Conservation (phyloP, 2,113 vertebrate species). For the Gnathonemus echidnorhynchus region DNA sequence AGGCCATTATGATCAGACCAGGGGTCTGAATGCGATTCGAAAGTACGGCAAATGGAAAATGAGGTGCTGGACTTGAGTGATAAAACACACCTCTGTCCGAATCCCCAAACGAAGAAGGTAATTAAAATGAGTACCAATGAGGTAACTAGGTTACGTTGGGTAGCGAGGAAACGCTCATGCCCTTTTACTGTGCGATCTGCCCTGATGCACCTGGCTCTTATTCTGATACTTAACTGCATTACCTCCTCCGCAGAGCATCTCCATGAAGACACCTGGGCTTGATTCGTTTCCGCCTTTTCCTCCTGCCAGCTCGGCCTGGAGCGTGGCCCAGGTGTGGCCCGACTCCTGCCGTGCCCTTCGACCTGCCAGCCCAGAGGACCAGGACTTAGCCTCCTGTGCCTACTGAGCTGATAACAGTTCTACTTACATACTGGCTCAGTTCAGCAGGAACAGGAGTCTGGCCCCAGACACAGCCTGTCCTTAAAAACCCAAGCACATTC, state of each 20-base stretch:
- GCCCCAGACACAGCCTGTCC: slow-evolving; percentile 60
- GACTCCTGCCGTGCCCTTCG: background rate
- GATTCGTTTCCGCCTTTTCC: background rate
- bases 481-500: background rate
- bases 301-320: background rate
- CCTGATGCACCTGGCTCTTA: background rate
- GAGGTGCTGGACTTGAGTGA: background rate
- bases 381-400: slow-evolving; percentile 90
- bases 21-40: slow-evolving; percentile 64
- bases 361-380: background rate
- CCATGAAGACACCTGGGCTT: background rate
- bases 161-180: background rate
- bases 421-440: slow-evolving; percentile 98
- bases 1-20: slow-evolving; percentile 63
- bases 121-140: background rate
- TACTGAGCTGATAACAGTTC: slow-evolving; percentile 99
- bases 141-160: background rate
- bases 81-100: background rate
- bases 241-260: background rate
- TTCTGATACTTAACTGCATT: background rate
- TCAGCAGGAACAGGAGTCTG: slow-evolving; percentile 99
- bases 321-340: background rate
- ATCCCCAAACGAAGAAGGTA: background rate
- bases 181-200: background rate
- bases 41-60: slow-evolving; percentile 53